Evolutionary conservation across 2,113 vertebrate species (phyloP).

Genomic region (Oryzias javanicus): DNA sequence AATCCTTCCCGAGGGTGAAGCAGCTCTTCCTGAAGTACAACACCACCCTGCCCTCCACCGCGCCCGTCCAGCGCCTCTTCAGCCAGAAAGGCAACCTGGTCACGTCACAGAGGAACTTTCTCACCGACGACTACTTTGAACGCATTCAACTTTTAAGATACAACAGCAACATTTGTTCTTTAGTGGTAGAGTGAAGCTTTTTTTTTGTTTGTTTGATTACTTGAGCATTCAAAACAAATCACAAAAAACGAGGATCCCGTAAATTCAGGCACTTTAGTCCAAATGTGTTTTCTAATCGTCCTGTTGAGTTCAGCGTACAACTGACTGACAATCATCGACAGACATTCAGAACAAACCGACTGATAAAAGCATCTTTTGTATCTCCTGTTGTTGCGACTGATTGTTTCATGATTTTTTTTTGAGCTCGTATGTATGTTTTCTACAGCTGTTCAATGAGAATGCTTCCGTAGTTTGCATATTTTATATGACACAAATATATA

Average conservation of each 20-base stretch:
- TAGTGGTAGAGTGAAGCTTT: conserved; percentile 32
- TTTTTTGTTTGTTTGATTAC: conserved; percentile 14
- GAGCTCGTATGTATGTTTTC: conserved; percentile 37
- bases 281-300: conserved; percentile 31
- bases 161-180: conserved; percentile 64
- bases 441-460: conserved; percentile 44
- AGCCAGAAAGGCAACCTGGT: conserved; percentile 70
- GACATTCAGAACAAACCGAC: conserved; percentile 16
- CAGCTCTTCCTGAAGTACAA: conserved; percentile 76
- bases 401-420: conserved; percentile 38
- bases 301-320: conserved; percentile 1
- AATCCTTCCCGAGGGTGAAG: conserved; percentile 71
- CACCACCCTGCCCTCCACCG: conserved; percentile 73
- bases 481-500: conserved; percentile 55
- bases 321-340: conserved; percentile 51
- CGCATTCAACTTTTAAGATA: conserved; percentile 73
- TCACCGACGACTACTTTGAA: conserved; percentile 75
- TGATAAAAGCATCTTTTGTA: conserved; percentile 27
- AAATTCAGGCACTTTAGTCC: conserved; percentile 27
- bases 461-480: conserved; percentile 55
- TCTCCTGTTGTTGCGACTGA: conserved; percentile 45
- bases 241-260: conserved; percentile 17
- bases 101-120: conserved; percentile 66
- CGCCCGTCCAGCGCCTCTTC: conserved; percentile 73
- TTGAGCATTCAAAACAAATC: conserved; percentile 36